Conservation (phyloP, 2,113 vertebrate genomes). For the Speoplatyrhinus poulsoni region DNA sequence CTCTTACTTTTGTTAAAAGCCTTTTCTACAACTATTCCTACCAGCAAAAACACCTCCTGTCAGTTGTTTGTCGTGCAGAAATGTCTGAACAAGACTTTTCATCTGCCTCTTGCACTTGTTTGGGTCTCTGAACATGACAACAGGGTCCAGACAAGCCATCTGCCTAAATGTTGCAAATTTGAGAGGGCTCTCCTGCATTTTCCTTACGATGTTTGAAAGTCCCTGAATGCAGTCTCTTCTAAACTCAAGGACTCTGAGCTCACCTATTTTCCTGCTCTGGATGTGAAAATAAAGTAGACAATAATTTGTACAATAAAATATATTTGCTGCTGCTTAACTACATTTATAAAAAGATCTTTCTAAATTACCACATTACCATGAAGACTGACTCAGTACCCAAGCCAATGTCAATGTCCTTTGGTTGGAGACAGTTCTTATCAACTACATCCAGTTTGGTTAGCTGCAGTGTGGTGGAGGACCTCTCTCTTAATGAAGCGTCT, state of each 20-base stretch:
- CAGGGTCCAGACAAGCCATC: slow-evolving; percentile 4
- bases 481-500: slow-evolving; percentile 20
- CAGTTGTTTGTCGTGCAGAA: slow-evolving; percentile 17
- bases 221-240: slow-evolving; percentile 24
- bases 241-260: slow-evolving; percentile 24
- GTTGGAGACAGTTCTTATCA: slow-evolving; percentile 26
- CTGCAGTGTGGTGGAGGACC: slow-evolving; percentile 23
- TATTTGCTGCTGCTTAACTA: slow-evolving; percentile 21
- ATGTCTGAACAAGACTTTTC: slow-evolving; percentile 8
- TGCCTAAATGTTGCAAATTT: background rate
- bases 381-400: slow-evolving; percentile 34
- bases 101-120: slow-evolving; percentile 15
- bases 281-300: background rate
- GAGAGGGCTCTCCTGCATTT: slow-evolving; percentile 14
- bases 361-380: slow-evolving; percentile 35
- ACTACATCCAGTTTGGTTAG: slow-evolving; percentile 29
- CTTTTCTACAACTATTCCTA: background rate
- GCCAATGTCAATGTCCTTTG: slow-evolving; percentile 26
- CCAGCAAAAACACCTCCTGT: slow-evolving; percentile 21
- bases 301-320: slow-evolving; percentile 21
- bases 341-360: slow-evolving; percentile 15
- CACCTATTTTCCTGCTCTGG: background rate
- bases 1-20: background rate
- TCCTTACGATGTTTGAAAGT: slow-evolving; percentile 22
- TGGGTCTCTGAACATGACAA: slow-evolving; percentile 1